Base-by-base conservation (phyloP, 2,797 vertebrate genomes). In the Parauchenoglanis punctatus region DNA sequence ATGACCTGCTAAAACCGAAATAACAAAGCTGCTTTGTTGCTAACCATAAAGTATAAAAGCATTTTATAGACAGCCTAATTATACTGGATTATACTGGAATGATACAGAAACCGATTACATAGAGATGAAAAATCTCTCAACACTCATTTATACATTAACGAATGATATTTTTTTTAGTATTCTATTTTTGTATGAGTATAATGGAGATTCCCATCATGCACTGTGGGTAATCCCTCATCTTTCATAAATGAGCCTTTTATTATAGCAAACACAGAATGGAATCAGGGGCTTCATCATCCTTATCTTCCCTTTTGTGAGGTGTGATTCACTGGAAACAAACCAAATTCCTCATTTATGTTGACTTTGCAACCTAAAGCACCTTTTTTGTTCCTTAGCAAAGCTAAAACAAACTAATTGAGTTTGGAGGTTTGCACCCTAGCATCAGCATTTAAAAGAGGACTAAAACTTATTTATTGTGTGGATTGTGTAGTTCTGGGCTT, bases 181-280 rank as follows among this genome's bases (percentile, higher is more conserved):
- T 85, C 1, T 70, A 25, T 72, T 44, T 75, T 58, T 70, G 52
- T 63, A 65, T n/a, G 40, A 59, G 4, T 61, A 35, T 80, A 18
- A 65, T 59, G 75, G 75, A 81, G 54, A 72, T 80, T 87, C 63
- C 72, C 46, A 49, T 73, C 25, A 84, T 49, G 35, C 56, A 56
- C 49, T 56, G 20, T 85, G 44, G 83, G 76, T 65, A 81, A 73
- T 88, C 28, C 65, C 87, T 88, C 23, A 81, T 63, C 44, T 81
- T 23, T 65, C 54, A 85, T 81, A 23, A 77, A 84, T 31, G 68
- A 28, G 18, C 1, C 70, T 46, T 56, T 56, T 70, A 81, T n/a
- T 46, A 31, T 59, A 80, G 49, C 65, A 28, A 80, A 4, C n/a
- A 15, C 3, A 40, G 52, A 13, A 86, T 49, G 49, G 87, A 52